A percentile compares a stretch with the other conserved stretches of the same genome.
Evolutionary conservation across 2,888 invertebrate species (phyloP).

Genomic region (Trilocha varians): DNA sequence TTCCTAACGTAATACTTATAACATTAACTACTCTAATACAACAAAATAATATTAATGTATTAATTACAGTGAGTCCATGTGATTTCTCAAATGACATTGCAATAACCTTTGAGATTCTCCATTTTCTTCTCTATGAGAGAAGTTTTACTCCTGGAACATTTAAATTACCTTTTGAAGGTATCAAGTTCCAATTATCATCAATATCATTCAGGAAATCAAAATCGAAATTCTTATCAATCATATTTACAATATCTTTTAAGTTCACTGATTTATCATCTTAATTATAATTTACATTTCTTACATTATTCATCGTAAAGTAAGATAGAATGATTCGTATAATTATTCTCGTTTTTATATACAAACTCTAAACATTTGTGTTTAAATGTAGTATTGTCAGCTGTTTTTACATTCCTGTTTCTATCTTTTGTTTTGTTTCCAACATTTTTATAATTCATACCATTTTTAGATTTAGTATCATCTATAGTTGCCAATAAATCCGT

Average conservation of each 20-base stretch:
- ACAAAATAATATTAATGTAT: constrained; percentile 10
- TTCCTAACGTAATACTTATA: constrained; percentile 7
- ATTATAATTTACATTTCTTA: constrained; percentile 58
- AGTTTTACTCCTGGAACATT: neutral
- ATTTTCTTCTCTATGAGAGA: too few relatives aligned
- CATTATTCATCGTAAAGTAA: constrained; percentile 44
- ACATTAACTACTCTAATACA: constrained; percentile 8
- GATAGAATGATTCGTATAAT: constrained; percentile 64
- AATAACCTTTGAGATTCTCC: neutral
- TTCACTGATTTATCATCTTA: constrained; percentile 37
- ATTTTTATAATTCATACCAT: constrained; percentile 21
- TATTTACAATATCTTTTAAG: constrained; percentile 50
- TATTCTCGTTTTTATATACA: constrained; percentile 45
- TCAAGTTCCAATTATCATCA: neutral
- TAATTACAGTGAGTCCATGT: constrained; percentile 18
- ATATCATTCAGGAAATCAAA: constrained; percentile 4
- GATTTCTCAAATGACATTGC: constrained; percentile 10
- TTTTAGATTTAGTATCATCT: constrained; percentile 26
- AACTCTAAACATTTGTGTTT: constrained; percentile 52
- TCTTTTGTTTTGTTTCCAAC: constrained; percentile 35
- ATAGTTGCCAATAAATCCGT: constrained; percentile 21
- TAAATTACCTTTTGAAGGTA: neutral
- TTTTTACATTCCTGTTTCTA: constrained; percentile 56
- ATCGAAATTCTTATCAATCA: constrained; percentile 19
- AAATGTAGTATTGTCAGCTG: constrained; percentile 71